Evolutionary conservation across 1,140 invertebrate genomes (phyloP).

Genomic region (Antheraea pernyi): DNA sequence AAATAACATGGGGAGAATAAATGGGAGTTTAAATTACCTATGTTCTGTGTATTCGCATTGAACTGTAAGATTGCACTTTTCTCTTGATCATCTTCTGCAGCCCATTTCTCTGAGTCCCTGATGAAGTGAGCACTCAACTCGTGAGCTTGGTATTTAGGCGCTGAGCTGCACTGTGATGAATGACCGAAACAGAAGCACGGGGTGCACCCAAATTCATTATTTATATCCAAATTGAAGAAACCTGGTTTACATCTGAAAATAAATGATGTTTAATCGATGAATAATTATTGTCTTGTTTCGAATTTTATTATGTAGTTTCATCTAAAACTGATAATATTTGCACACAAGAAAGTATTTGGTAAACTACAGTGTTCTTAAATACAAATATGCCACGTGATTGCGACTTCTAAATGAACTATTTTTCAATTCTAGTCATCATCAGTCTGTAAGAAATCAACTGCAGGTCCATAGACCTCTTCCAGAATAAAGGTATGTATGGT

Average conservation of each 20-base stretch:
- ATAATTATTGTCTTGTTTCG: too few relatives aligned
- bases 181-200: conserved; percentile 99
- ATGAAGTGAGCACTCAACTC: conserved; percentile 90
- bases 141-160: conserved; percentile 90
- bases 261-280: background rate
- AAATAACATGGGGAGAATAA: too few relatives aligned
- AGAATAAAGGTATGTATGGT: too few relatives aligned
- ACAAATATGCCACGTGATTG: too few relatives aligned
- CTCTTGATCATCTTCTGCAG: conserved; percentile 84
- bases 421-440: too few relatives aligned
- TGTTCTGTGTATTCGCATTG: conserved; percentile 89
- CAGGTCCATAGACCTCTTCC: too few relatives aligned
- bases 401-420: too few relatives aligned
- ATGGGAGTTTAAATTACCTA: conserved; percentile 75
- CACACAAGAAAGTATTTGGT: too few relatives aligned
- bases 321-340: too few relatives aligned
- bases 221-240: conserved; percentile 94
- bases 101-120: conserved; percentile 92
- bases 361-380: too few relatives aligned
- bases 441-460: too few relatives aligned
- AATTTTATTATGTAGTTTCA: too few relatives aligned
- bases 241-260: conserved; percentile 92
- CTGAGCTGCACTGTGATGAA: conserved; percentile 93
- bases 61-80: conserved; percentile 85
- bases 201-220: conserved; percentile 97